Conservation (phyloP, 2,113 vertebrate genomes). For the Leptobrachium ailaonicum region DNA sequence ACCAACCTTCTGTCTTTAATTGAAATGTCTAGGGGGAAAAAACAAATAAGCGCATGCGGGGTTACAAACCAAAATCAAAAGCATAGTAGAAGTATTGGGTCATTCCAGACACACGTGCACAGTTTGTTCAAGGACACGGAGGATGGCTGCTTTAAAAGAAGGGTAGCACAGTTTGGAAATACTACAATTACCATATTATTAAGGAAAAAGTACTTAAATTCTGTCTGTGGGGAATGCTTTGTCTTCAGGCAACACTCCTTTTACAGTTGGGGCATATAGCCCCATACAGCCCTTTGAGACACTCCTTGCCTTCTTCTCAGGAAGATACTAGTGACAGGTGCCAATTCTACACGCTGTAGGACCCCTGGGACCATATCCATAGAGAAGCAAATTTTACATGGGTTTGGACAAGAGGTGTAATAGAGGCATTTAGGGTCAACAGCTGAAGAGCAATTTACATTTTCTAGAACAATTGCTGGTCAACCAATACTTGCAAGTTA, state of each 20-base stretch:
- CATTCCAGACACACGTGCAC: slow-evolving; percentile 5
- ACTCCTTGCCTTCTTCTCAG: slow-evolving; percentile 22
- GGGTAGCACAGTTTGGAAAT: neutral
- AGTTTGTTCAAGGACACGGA: slow-evolving; percentile 9
- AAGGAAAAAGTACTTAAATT: slow-evolving; percentile 38
- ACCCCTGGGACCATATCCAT: no score
- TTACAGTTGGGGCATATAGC: slow-evolving; percentile 40
- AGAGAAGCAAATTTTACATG: no score
- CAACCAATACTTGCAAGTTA: no score
- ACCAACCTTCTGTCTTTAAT: neutral
- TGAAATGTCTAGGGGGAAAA: neutral
- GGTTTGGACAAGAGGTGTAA: no score
- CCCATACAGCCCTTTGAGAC: slow-evolving; percentile 20
- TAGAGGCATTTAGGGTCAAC: no score
- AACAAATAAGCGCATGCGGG: neutral
- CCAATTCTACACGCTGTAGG: no score
- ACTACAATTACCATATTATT: no score
- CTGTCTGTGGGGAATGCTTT: slow-evolving; percentile 46
- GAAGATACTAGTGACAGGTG: slow-evolving; percentile 5
- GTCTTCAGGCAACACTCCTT: neutral
- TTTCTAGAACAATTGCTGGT: no score
- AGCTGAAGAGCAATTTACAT: no score
- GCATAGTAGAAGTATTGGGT: neutral
- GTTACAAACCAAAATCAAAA: neutral
- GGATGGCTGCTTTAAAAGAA: neutral